Percentiles rank a stretch among this genome's conserved stretches.
phyloP scores from a whole-genome alignment of 2,888 invertebrate species.

The Epistrophe eligans region DNA sequence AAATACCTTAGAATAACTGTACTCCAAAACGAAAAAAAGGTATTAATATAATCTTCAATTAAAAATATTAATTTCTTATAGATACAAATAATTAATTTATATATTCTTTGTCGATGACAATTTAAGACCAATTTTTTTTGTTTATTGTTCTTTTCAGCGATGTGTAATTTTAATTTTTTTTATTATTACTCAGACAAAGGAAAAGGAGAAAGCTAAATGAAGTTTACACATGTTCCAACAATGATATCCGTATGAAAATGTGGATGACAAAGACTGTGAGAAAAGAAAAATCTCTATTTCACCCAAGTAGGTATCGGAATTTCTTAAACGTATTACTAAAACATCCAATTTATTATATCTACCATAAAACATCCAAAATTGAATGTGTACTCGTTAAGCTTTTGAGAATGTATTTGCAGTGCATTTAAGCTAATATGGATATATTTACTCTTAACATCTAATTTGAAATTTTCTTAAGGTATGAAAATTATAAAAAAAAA shows the following conservation, averaged over 20 bases:
- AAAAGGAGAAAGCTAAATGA: not conserved
- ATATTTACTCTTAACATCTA: too few species aligned
- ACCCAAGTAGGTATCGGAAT: not conserved
- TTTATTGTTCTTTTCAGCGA: too few species aligned
- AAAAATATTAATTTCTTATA: slow-evolving; percentile 59
- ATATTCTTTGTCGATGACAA: slow-evolving; percentile 47
- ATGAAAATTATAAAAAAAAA: not conserved
- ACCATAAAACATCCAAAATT: not conserved
- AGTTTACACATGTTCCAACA: slow-evolving; percentile 7
- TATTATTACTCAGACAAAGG: not conserved
- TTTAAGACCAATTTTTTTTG: too few species aligned
- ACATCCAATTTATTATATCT: too few species aligned
- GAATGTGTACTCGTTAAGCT: not conserved
- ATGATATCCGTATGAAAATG: not conserved
- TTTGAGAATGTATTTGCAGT: not conserved
- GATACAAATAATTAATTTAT: slow-evolving; percentile 54
- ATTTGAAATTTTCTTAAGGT: not conserved
- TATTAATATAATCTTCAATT: slow-evolving; percentile 51
- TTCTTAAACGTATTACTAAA: not conserved
- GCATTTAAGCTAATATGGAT: not conserved
- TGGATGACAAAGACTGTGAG: not conserved
- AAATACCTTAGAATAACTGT: too few species aligned
- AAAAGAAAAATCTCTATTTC: not conserved
- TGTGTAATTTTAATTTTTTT: not conserved
- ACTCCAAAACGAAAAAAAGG: slow-evolving; percentile 1